Conservation (phyloP, 2,888 invertebrate genomes). For the Ametastegia equiseti region DNA sequence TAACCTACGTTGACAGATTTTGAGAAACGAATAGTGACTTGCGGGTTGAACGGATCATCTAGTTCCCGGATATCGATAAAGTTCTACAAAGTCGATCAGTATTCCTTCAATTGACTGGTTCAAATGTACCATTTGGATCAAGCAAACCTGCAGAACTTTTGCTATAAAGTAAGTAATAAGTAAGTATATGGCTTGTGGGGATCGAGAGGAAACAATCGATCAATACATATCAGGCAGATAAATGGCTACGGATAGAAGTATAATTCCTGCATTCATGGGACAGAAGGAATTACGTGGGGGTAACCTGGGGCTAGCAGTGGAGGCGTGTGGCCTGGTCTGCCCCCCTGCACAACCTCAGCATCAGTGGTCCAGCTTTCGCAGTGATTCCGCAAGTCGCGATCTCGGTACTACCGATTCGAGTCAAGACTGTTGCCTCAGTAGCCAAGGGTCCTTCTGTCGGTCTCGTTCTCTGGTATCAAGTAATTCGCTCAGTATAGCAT, state of each 20-base stretch:
- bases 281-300: constrained; percentile 39
- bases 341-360: constrained; percentile 39
- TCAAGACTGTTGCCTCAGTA: constrained; percentile 27
- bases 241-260: not conserved
- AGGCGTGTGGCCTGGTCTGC: constrained; percentile 29
- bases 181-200: not conserved
- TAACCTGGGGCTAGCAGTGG: constrained; percentile 24
- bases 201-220: constrained; percentile 16
- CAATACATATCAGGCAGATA: not conserved
- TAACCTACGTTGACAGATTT: not conserved
- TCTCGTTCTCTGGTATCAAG: constrained; percentile 14
- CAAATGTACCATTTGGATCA: too few species aligned
- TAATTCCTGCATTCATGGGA: not conserved
- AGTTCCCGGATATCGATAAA: not conserved
- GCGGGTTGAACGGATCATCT: not conserved
- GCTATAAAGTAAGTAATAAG: too few species aligned
- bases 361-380: constrained; percentile 41
- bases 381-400: constrained; percentile 43
- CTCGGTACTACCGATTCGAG: constrained; percentile 36
- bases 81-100: not conserved
- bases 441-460: constrained; percentile 37
- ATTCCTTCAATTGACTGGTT: too few species aligned
- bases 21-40: not conserved
- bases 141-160: too few species aligned
- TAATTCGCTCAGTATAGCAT: not conserved